Conservation (phyloP, 2,888 invertebrate genomes). For the Eristalis pertinax region DNA sequence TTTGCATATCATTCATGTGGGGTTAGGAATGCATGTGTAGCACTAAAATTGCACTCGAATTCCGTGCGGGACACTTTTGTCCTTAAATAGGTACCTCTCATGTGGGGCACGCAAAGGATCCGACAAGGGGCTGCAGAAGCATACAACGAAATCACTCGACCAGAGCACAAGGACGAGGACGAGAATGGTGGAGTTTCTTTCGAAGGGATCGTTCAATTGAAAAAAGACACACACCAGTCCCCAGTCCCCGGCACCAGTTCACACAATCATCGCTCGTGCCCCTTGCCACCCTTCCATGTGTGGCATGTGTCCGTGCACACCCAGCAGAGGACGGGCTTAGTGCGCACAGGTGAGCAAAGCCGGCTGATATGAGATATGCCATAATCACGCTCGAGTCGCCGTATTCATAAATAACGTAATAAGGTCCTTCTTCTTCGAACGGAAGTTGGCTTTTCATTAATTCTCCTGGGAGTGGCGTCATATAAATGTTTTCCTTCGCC, state of each 20-base stretch:
- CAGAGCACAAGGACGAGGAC: neutral
- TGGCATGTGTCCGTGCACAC: conserved; percentile 9
- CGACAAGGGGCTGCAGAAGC: neutral
- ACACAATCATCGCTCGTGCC: neutral
- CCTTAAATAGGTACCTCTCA: conserved; percentile 13
- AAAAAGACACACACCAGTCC: neutral
- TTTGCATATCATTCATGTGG: conserved; percentile 7
- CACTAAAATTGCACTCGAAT: neutral
- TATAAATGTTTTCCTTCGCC: neutral
- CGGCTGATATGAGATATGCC: conserved; percentile 37
- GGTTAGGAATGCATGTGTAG: neutral
- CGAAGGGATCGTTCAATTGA: conserved; percentile 7
- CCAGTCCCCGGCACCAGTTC: too few species aligned
- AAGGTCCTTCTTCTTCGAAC: conserved; percentile 36
- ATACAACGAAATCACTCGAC: neutral
- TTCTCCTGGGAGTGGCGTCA: conserved; percentile 16
- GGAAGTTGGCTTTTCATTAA: conserved; percentile 36
- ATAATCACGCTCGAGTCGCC: conserved; percentile 32
- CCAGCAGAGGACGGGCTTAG: conserved; percentile 12
- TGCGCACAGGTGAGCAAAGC: conserved; percentile 24
- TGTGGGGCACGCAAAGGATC: neutral
- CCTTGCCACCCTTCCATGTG: neutral
- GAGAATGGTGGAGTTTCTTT: neutral
- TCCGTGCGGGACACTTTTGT: conserved; percentile 3
- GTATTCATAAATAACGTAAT: conserved; percentile 50